Base-by-base conservation (phyloP, 2,113 vertebrate species). In the Zootoca vivipara region DNA sequence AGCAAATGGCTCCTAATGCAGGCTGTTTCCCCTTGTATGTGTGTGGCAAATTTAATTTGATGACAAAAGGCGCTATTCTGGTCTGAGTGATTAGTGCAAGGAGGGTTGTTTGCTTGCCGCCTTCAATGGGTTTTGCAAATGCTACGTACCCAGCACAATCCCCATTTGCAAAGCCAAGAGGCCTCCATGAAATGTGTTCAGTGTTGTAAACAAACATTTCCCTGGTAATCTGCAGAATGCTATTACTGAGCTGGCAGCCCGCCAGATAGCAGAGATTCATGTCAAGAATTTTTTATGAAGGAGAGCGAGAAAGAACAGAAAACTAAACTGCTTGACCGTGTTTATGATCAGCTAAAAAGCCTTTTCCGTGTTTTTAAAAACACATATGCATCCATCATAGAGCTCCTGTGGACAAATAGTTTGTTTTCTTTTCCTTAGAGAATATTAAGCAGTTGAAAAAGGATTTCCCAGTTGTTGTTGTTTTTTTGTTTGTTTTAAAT, bases 1-100 rank as follows among this genome's bases (percentile, higher is more conserved):
- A 82, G 86, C 20, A 20, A 86, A 3, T 0, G 78, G 86, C 58
- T 74, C 7, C 78, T 69, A 70, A 42, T 7, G 81, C 89, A 10
- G 67, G 84, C 86, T 88, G 40, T 40, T 90, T 2, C 86, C 92
- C 56, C 70, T 62, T 30, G 13, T 30, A 89, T 87, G 22, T 82
- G 89, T 85, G 35, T 94, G 90, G 80, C 90, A 79, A 56, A 92
- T 90, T 85, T 78, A 0, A 90, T 93, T 78, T 88, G 85, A 91
- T 86, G 89, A 64, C 88, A 88, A 58, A 81, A 83, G 28, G 85
- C 92, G 89, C 90, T 81, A 84, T 91, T 88, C 88, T 89, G 62
- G 75, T 84, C 70, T 42, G 70, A 88, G 33, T 75, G 80, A 90
- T 93, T 94, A 87, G 16, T 82, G 83, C 90, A 85, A 85, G 18